A percentile compares a stretch with the other conserved stretches of the same genome.
phyloP scores from a whole-genome alignment of 2,113 vertebrate genomes.

The Macroglossus sobrinus region DNA sequence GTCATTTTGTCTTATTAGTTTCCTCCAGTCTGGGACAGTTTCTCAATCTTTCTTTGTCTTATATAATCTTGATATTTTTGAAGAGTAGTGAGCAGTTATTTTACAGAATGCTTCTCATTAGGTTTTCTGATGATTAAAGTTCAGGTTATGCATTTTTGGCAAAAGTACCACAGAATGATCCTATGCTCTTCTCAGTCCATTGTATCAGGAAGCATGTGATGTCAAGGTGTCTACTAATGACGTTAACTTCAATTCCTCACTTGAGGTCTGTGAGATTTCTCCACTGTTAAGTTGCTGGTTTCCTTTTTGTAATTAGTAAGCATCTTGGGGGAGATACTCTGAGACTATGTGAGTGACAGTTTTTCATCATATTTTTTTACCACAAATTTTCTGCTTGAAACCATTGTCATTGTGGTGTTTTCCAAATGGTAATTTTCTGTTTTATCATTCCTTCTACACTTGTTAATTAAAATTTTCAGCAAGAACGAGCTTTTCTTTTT shows the following conservation, averaged over 20 bases:
- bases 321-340: neutral
- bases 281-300: neutral
- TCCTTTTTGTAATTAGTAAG: neutral
- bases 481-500: neutral
- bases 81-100: neutral
- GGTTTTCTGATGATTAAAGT: neutral
- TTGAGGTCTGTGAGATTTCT: neutral
- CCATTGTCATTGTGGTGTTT: neutral
- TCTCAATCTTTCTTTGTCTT: neutral
- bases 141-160: neutral
- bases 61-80: neutral
- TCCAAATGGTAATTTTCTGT: neutral
- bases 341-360: neutral
- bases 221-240: neutral
- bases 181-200: neutral
- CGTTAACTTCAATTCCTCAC: neutral
- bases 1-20: neutral
- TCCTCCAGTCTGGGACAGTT: neutral
- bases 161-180: neutral
- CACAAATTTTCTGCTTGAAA: neutral
- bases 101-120: neutral
- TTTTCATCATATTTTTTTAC: neutral
- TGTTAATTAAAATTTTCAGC: neutral
- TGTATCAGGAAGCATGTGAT: neutral
- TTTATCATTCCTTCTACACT: neutral